phyloP scores from a whole-genome alignment of 2,888 invertebrate species.

The Calameuta filiformis region DNA sequence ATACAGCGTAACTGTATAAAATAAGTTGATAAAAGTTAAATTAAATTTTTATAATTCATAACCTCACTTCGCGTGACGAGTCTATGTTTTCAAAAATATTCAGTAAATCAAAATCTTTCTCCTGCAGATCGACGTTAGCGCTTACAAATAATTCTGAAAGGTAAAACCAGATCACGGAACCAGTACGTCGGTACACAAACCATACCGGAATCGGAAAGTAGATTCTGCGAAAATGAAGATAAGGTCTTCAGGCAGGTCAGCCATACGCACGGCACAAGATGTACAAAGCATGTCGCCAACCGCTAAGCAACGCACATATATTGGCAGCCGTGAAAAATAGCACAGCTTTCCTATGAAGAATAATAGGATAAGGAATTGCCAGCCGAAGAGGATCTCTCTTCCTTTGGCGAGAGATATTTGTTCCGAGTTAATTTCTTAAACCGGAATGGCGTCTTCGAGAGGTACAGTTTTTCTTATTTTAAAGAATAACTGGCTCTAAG shows the following conservation, averaged over 20 bases:
- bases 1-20: too few species aligned
- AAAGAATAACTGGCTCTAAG: background rate
- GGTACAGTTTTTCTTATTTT: background rate
- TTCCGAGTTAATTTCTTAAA: background rate
- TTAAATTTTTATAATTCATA: too few species aligned
- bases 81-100: background rate
- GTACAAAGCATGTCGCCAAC: background rate
- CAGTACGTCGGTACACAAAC: background rate
- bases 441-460: background rate
- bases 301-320: background rate
- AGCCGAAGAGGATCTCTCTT: background rate
- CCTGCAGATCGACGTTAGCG: background rate
- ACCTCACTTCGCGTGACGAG: too few species aligned
- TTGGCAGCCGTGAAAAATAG: background rate
- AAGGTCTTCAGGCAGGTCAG: slow-evolving; percentile 16
- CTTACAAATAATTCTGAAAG: background rate
- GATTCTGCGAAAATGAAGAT: slow-evolving; percentile 18
- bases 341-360: background rate
- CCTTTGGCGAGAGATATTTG: background rate
- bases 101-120: background rate
- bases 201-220: slow-evolving; percentile 1
- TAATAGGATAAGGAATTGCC: background rate
- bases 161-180: background rate
- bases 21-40: too few species aligned
- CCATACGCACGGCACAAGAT: background rate